Percentiles rank a stretch among this genome's conserved stretches.
Evolutionary conservation across 2,888 invertebrate genomes (phyloP).

Genomic region (Parnassius apollo): DNA sequence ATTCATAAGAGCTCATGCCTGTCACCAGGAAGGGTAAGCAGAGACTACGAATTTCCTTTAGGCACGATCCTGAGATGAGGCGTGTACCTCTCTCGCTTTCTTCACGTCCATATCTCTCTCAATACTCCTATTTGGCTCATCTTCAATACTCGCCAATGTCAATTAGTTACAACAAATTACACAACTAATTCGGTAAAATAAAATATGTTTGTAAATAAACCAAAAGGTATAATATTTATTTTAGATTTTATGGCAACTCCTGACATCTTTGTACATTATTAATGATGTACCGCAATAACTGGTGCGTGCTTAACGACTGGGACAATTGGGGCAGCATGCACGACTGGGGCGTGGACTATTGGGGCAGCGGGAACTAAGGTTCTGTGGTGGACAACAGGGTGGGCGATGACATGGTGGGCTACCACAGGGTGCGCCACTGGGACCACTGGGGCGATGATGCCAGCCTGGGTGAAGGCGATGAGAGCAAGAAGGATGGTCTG

Average conservation of each 20-base stretch:
- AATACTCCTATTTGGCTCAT: too few relatives aligned
- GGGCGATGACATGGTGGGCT: conserved; percentile 47
- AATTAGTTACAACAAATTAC: too few relatives aligned
- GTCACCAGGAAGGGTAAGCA: too few relatives aligned
- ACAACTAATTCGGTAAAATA: background rate
- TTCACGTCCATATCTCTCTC: too few relatives aligned
- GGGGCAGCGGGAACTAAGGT: conserved; percentile 9
- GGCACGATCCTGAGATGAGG: too few relatives aligned
- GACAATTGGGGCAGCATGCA: conserved; percentile 49
- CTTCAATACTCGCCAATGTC: too few relatives aligned
- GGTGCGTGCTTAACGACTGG: conserved; percentile 60
- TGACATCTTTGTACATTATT: conserved; percentile 17
- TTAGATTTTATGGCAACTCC: background rate
- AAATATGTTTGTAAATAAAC: background rate
- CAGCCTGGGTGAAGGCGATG: conserved; percentile 63
- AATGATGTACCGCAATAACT: conserved; percentile 63
- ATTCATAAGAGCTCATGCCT: too few relatives aligned
- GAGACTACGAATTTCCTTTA: too few relatives aligned
- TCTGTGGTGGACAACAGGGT: conserved; percentile 45
- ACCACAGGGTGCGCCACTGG: conserved; percentile 36
- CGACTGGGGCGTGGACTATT: conserved; percentile 33
- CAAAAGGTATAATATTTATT: conserved; percentile 21
- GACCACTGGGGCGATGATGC: conserved; percentile 60
- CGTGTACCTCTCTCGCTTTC: too few relatives aligned
- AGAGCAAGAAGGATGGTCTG: conserved; percentile 70